A percentile compares a stretch with the other conserved stretches of the same genome.
Evolutionary conservation across 2,797 vertebrate genomes (phyloP).

Genomic region (Lutjanus argentimaculatus): DNA sequence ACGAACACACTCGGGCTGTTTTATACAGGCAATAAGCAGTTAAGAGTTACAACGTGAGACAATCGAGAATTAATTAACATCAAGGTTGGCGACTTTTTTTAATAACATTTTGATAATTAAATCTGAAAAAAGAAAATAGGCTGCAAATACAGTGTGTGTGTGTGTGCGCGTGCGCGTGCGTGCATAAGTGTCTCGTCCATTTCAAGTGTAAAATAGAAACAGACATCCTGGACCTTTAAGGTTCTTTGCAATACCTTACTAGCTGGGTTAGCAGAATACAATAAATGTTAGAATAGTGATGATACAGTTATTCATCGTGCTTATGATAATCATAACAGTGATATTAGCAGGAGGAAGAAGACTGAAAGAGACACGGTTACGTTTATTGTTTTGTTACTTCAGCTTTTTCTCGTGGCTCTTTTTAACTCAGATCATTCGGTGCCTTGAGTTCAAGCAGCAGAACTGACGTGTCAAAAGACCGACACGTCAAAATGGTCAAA

Average conservation of each 20-base stretch:
- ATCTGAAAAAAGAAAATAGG: not conserved
- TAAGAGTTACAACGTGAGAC: conserved; percentile 48
- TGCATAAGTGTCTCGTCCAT: not conserved
- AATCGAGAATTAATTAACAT: conserved; percentile 46
- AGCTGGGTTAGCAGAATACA: conserved; percentile 21
- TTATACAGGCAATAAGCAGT: conserved; percentile 44
- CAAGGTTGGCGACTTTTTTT: not conserved
- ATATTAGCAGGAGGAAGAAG: conserved; percentile 38
- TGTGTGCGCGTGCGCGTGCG: conserved; percentile 10
- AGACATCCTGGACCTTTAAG: not conserved
- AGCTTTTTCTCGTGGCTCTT: conserved; percentile 7
- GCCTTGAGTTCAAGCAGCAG: conserved; percentile 82
- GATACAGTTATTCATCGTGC: conserved; percentile 19
- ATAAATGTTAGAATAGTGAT: conserved; percentile 26
- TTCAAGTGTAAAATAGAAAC: conserved; percentile 32
- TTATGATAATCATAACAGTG: conserved; percentile 43
- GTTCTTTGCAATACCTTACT: conserved; percentile 27
- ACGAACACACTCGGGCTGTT: conserved; percentile 17
- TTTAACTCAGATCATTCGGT: conserved; percentile 73
- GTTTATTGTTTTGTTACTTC: conserved; percentile 24
- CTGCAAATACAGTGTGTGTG: conserved; percentile 30
- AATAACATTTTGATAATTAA: conserved; percentile 44
- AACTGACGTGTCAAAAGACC: conserved; percentile 27
- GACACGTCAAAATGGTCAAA: conserved; percentile 23
- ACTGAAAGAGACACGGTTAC: conserved; percentile 11